Evolutionary conservation across 64 coral and sea anemone species (phyloP).

Genomic region (Astreopora myriophthalma): DNA sequence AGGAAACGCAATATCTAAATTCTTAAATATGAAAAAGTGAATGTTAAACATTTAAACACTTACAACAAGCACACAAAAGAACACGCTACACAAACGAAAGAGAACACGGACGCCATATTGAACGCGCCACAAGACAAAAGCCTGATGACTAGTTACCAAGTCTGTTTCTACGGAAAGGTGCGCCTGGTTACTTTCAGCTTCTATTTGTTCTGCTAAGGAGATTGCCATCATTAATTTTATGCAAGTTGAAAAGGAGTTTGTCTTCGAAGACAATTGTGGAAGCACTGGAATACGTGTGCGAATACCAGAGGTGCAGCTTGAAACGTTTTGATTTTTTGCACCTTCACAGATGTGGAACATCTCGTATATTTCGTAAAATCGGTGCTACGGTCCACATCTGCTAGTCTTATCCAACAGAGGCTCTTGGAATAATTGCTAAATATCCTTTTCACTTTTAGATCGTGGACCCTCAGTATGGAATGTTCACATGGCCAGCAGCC

Average conservation of each 20-base stretch:
- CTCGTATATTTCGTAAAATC: too few species aligned
- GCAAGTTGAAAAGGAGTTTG: constrained; percentile 46
- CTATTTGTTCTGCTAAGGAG: neutral
- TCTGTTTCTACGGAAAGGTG: neutral
- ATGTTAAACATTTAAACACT: neutral
- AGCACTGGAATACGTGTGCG: constrained; percentile 8
- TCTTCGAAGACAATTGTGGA: neutral
- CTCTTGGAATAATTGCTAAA: neutral
- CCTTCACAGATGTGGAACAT: too few species aligned
- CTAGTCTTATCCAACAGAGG: too few species aligned
- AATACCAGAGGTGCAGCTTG: constrained; percentile 46
- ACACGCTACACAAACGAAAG: neutral
- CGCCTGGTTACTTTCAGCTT: constrained; percentile 4
- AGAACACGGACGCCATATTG: constrained; percentile 51
- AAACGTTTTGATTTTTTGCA: neutral
- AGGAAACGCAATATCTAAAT: neutral
- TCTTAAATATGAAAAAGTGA: too few species aligned
- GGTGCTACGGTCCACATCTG: too few species aligned
- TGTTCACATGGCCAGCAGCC: constrained; percentile 98
- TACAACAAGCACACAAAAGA: neutral
- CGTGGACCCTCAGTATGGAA: constrained; percentile 97
- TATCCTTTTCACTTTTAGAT: constrained; percentile 40
- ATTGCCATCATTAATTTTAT: neutral
- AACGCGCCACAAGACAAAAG: neutral
- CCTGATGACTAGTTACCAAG: constrained; percentile 4